Percentiles rank a stretch among this genome's conserved stretches.
These are phyloP conservation scores for Beris morrisii DNA, from an alignment of 2,888 invertebrate genomes.

Conservation along the genomic window DNA sequence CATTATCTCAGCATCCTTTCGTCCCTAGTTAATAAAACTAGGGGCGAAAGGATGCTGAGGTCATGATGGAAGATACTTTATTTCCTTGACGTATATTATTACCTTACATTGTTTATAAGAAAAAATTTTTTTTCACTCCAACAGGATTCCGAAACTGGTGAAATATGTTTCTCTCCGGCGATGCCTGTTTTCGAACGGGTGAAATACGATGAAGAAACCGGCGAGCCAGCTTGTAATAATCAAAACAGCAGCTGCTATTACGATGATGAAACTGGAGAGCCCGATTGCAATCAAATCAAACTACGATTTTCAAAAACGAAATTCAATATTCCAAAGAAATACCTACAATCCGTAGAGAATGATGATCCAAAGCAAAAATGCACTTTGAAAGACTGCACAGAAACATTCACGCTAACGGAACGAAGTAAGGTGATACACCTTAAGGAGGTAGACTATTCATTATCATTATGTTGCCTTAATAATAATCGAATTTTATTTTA, in stretches of 20 bases:
- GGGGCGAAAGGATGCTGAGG: no score
- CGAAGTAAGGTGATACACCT: slow-evolving; percentile 39
- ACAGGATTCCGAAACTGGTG: slow-evolving; percentile 54
- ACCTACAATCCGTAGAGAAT: slow-evolving; percentile 40
- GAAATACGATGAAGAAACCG: slow-evolving; percentile 53
- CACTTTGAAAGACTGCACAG: slow-evolving; percentile 22
- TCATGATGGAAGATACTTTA: no score
- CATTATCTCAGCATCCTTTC: no score
- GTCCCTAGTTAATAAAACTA: no score
- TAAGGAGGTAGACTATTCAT: slow-evolving; percentile 38
- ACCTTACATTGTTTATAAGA: no score
- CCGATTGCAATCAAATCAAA: slow-evolving; percentile 46
- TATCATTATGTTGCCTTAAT: no score
- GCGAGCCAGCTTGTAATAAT: slow-evolving; percentile 45
- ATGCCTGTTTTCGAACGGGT: slow-evolving; percentile 41
- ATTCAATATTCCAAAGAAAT: slow-evolving; percentile 52
- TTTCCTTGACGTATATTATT: no score
- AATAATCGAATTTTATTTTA: slow-evolving; percentile 17
- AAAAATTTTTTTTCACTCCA: slow-evolving; percentile 30
- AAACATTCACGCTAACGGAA: slow-evolving; percentile 36
- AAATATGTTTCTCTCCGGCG: slow-evolving; percentile 45
- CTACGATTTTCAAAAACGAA: slow-evolving; percentile 51
- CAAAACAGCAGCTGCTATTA: not conserved
- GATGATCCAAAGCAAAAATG: slow-evolving; percentile 8
- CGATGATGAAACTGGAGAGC: slow-evolving; percentile 11